phyloP scores from a whole-genome alignment of 2,888 invertebrate genomes.

The Apamea monoglypha region DNA sequence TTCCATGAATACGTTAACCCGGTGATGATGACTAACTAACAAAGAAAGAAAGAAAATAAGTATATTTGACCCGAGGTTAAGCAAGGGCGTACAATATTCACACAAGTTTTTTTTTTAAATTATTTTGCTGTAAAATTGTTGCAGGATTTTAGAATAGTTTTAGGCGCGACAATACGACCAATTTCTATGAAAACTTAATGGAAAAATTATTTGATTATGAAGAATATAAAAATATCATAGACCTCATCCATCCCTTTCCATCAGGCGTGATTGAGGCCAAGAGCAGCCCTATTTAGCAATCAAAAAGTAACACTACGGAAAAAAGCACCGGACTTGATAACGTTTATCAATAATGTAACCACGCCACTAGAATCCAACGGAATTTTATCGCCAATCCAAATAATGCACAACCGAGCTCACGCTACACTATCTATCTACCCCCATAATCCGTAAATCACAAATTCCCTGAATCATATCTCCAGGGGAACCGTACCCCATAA shows the following conservation, averaged over 20 bases:
- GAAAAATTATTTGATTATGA: no score
- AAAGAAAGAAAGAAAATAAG: no score
- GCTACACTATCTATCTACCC: conserved; percentile 24
- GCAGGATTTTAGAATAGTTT: not conserved
- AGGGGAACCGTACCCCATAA: conserved; percentile 51
- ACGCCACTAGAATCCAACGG: not conserved
- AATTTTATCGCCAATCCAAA: conserved; percentile 44
- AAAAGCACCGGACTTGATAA: not conserved
- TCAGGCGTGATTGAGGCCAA: no score
- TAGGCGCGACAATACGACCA: not conserved
- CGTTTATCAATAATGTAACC: conserved; percentile 26
- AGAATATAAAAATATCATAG: no score
- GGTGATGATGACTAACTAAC: conserved; percentile 10
- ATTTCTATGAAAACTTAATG: no score
- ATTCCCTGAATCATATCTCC: conserved; percentile 61
- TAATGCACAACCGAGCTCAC: conserved; percentile 38
- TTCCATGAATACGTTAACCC: conserved; percentile 53
- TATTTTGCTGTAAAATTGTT: not conserved
- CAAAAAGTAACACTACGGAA: not conserved
- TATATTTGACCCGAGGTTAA: no score
- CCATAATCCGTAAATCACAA: conserved; percentile 58
- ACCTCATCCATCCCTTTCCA: no score
- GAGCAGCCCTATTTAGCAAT: no score
- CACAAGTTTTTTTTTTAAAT: not conserved
- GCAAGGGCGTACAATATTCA: no score